Evolutionary conservation across 1,140 invertebrate genomes (phyloP), one percentile per base, ranked within the genome.

Genomic region (Macrotrachela quadricornifera): DNA sequence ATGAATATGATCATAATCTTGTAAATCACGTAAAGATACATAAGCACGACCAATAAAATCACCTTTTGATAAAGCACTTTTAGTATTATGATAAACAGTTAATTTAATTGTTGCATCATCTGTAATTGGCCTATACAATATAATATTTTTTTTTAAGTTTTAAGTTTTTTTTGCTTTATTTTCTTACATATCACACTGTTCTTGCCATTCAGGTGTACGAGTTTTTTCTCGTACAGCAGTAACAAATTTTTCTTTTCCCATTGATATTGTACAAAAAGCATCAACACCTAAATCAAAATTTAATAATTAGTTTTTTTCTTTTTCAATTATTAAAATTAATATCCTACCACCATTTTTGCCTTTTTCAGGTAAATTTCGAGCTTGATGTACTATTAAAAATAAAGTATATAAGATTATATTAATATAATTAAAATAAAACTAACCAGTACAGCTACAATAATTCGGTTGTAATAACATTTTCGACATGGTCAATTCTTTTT

Each of bases 211-310:
- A 18, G 51, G 51, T 37, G 44, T n/a, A 0, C 38, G 15, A 16
- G 44, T 47, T 37, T 53, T 53, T 40, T 30, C 14, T 30, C 45
- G 37, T 43, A 48, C 46, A 37, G 51, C 46, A 14, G 51, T 53
- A n/a, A 53, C 46, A 47, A 53, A 53, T 36, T 53, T 53, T n/a
- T 53, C 51, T 40, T 53, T 53, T 12, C 51, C 51, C 51, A 53
- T 53, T 42, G 44, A 36, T 21, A 53, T 53, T 44, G 46, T 53
- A 38, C 51, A 53, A 38, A 46, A 53, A 45, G 51, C 51, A 47
- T 53, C 51, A 16, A 46, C 46, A 14, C 51, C 51, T 30, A 30
- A 30, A 30, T 4, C 3, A 30, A 30, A 30, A 30, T 4, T 30
- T 8, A 30, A 30, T 30, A 8, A 30, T 8, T n/a, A n/a, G 8